Conservation (phyloP, 2,888 invertebrate genomes). For the Pelosia muscerda region DNA sequence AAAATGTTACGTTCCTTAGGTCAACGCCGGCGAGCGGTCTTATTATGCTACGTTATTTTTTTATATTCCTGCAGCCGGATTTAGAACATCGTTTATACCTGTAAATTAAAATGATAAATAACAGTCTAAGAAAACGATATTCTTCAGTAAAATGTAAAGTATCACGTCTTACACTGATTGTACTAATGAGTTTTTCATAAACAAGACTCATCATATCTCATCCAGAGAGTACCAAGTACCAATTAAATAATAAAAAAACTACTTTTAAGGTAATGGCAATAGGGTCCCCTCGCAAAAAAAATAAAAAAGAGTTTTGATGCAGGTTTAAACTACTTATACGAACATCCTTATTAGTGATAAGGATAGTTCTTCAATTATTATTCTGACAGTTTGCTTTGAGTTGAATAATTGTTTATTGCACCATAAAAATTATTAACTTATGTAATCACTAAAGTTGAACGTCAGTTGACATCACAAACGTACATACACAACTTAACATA, state of each 20-base stretch:
- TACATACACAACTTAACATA: conserved; percentile 6
- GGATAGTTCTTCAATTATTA: background rate
- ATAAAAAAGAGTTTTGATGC: background rate
- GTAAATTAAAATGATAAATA: no score
- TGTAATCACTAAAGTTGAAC: conserved; percentile 6
- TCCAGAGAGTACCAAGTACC: no score
- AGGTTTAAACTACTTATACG: background rate
- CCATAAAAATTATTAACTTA: background rate
- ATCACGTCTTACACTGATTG: no score
- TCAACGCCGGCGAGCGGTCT: background rate
- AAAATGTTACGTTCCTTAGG: background rate
- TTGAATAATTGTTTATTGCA: conserved; percentile 1
- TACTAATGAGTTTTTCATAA: no score
- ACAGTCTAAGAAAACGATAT: background rate
- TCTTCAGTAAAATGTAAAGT: no score
- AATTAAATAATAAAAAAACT: no score
- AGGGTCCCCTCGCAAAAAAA: no score
- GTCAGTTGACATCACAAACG: background rate
- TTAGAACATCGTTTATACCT: no score
- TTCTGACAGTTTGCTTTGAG: background rate
- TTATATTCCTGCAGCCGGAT: background rate
- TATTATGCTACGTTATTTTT: background rate
- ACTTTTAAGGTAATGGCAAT: no score
- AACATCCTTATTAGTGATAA: background rate
- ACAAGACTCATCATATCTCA: no score